A percentile compares a stretch with the other conserved stretches of the same genome.
Evolutionary conservation across 2,797 vertebrate genomes (phyloP).

Genomic region (Sebastes taczanowskii): DNA sequence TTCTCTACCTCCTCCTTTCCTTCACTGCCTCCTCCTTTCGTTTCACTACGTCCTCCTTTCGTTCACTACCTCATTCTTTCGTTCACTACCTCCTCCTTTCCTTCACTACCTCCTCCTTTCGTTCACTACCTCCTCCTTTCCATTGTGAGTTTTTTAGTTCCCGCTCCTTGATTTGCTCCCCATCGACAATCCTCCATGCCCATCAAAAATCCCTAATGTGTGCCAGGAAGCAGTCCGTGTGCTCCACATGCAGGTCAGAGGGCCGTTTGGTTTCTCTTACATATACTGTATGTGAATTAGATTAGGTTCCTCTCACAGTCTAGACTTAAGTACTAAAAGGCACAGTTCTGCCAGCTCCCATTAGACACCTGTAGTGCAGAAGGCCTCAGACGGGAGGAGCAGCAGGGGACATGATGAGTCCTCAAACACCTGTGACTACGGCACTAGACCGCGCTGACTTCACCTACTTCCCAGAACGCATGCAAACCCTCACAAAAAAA

Average conservation of each 20-base stretch:
- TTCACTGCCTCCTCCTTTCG: too few relatives aligned
- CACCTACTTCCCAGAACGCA: not conserved
- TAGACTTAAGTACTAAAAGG: slow-evolving; percentile 53
- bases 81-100: too few relatives aligned
- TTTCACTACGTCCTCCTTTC: too few relatives aligned
- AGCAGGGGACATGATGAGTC: slow-evolving; percentile 22
- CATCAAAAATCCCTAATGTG: not conserved
- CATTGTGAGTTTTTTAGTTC: not conserved
- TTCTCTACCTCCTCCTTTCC: too few relatives aligned
- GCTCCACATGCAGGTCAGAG: slow-evolving; percentile 59
- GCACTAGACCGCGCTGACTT: not conserved
- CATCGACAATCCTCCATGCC: too few relatives aligned
- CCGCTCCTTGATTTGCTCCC: not conserved
- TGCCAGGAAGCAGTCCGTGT: not conserved
- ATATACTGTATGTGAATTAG: slow-evolving; percentile 23
- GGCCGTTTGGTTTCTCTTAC: slow-evolving; percentile 47
- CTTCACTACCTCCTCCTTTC: too few relatives aligned
- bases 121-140: too few relatives aligned
- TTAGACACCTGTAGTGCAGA: slow-evolving; percentile 61
- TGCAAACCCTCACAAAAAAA: not conserved
- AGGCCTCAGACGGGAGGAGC: slow-evolving; percentile 16
- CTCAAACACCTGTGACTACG: slow-evolving; percentile 28
- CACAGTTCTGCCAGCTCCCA: slow-evolving; percentile 64
- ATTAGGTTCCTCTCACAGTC: slow-evolving; percentile 56
- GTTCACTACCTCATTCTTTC: too few relatives aligned